phyloP scores from a whole-genome alignment of 2,797 vertebrate genomes.

The Caiman crocodilus region DNA sequence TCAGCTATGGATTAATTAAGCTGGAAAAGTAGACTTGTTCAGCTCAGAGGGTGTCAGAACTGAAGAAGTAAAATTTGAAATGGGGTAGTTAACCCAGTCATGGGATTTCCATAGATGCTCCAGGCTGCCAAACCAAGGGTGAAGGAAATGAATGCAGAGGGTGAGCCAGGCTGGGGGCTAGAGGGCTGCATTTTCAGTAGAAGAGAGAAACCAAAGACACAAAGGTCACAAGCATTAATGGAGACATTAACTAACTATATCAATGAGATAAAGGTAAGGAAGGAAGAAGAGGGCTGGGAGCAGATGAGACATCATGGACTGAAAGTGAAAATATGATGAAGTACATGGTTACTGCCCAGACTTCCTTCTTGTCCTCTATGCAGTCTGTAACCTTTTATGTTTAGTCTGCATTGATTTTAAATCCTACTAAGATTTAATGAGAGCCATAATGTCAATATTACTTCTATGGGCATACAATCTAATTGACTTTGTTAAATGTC shows the following conservation, averaged over 20 bases:
- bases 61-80: not conserved
- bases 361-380: not conserved
- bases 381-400: not conserved
- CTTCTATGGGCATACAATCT: not conserved
- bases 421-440: not conserved
- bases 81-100: not conserved
- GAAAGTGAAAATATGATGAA: not conserved
- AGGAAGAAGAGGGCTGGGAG: not conserved
- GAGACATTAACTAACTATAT: too few relatives aligned
- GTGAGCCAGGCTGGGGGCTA: not conserved
- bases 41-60: not conserved
- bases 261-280: not conserved
- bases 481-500: not conserved
- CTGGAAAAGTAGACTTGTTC: not conserved
- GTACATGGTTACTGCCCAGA: not conserved
- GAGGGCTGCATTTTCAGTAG: not conserved
- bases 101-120: not conserved
- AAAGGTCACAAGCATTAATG: not conserved
- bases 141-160: fast-evolving
- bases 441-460: not conserved
- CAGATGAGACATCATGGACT: not conserved
- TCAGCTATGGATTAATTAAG: not conserved
- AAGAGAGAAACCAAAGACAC: not conserved
- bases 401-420: not conserved
- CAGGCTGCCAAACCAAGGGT: not conserved